These are phyloP conservation scores for Hesperia comma DNA, from an alignment of 2,888 invertebrate genomes.

Conservation along the genomic window DNA sequence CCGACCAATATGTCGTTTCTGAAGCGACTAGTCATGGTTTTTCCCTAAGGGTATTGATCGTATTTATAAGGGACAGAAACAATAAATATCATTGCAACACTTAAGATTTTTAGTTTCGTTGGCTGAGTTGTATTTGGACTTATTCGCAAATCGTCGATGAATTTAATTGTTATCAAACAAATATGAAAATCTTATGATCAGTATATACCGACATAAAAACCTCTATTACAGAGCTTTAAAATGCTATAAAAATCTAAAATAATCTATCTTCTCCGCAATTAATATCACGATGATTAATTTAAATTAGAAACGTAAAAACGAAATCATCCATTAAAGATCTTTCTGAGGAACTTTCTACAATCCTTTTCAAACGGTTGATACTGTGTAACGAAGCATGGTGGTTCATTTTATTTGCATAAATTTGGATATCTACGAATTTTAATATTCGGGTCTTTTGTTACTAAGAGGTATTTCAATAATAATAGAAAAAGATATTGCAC, in stretches of 20 bases:
- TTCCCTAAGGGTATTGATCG: conserved; percentile 69
- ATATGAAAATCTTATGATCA: background rate
- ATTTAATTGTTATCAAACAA: conserved; percentile 2
- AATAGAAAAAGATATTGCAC: conserved; percentile 29
- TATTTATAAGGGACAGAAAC: conserved; percentile 65
- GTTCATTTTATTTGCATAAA: conserved; percentile 78
- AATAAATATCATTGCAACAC: conserved; percentile 66
- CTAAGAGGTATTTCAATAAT: conserved; percentile 52
- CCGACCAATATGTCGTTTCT: conserved; percentile 39
- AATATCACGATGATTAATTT: conserved; percentile 48
- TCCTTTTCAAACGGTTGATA: conserved; percentile 68
- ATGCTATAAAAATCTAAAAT: conserved; percentile 21
- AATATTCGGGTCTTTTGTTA: conserved; percentile 64
- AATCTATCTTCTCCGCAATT: conserved; percentile 24
- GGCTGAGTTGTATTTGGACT: conserved; percentile 73
- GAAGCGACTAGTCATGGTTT: conserved; percentile 65
- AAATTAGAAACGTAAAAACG: conserved; percentile 59
- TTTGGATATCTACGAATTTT: conserved; percentile 66
- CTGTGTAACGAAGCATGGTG: conserved; percentile 76
- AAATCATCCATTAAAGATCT: conserved; percentile 62
- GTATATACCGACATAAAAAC: background rate
- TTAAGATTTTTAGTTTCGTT: too few relatives aligned
- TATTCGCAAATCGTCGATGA: too few relatives aligned
- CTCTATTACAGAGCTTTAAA: conserved; percentile 39
- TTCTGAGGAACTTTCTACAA: conserved; percentile 62